Base-by-base conservation (phyloP, 2,113 vertebrate genomes). In the Carollia perspicillata region DNA sequence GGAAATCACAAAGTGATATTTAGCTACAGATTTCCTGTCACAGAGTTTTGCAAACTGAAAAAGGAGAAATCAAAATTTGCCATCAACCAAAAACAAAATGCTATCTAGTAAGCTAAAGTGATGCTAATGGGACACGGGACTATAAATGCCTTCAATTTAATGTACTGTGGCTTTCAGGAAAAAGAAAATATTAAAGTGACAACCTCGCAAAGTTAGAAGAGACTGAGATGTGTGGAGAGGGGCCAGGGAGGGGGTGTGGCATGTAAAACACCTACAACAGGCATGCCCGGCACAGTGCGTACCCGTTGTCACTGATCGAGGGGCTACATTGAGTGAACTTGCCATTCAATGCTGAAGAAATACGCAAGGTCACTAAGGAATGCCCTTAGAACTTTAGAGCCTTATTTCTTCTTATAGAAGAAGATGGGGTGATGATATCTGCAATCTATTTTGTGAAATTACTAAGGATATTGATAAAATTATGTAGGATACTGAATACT, bases 1-100 rank as follows among this genome's bases (percentile, higher is more conserved):
- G 98, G 98, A 98, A 98, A 98, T 97, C 95, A 98, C 97, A 97
- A 98, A 98, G 97, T 98, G 97, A 97, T 98, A 98, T 98, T 98
- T 98, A 98, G 98, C 98, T 97, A 98, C 98, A 98, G 98, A 98
- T 97, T 98, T 98, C 94, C 97, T 98, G 97, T 98, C 97, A 98
- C 93, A 98, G 94, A 98, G 90, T 97, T 98, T 97, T 93, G 97
- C 97, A 98, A 98, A 98, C 98, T 97, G 93, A 95, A 93, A 96
- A 93, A 87, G 49, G 84, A 97, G 96, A 98, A 97, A 98, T 97
- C 97, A 98, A 98, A 98, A 97, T 98, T 98, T 97, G 97, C 93
- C 97, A 97, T 93, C 97, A 98, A 96, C 96, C 95, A 97, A 97
- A 97, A 98, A 97, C 89, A 98, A 97, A 98, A 96, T 87, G 90